These are phyloP conservation scores for Phataginus tetradactyla DNA, from an alignment of 2,797 vertebrate species.

Conservation along the genomic window DNA sequence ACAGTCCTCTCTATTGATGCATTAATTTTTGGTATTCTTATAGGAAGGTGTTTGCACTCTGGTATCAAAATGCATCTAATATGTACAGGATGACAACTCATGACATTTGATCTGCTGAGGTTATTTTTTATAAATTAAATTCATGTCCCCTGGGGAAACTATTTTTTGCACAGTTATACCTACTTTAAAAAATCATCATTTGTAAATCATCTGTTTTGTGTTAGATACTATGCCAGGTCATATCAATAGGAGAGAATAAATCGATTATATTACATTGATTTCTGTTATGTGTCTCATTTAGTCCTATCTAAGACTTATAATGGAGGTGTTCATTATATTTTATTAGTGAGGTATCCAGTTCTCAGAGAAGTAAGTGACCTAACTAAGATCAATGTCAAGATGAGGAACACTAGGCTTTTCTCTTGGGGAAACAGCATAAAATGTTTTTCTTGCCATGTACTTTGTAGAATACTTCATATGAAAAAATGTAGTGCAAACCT, in stretches of 20 bases:
- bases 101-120: background rate
- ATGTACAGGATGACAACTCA: background rate
- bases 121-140: constrained; percentile 47
- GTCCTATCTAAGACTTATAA: background rate
- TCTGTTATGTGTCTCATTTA: background rate
- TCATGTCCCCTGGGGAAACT: background rate
- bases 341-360: background rate
- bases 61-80: background rate
- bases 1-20: background rate
- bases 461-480: background rate
- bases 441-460: background rate
- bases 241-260: background rate
- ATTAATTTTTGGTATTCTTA: background rate
- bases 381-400: background rate
- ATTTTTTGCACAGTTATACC: background rate
- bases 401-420: background rate
- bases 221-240: background rate
- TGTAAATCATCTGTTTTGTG: background rate
- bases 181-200: constrained; percentile 16
- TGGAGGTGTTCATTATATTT: background rate
- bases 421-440: background rate
- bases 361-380: background rate
- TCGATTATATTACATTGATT: background rate
- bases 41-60: background rate
- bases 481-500: background rate